These are phyloP conservation scores for Cheilosia scutellata DNA, from an alignment of 2,888 invertebrate genomes.

Conservation along the genomic window DNA sequence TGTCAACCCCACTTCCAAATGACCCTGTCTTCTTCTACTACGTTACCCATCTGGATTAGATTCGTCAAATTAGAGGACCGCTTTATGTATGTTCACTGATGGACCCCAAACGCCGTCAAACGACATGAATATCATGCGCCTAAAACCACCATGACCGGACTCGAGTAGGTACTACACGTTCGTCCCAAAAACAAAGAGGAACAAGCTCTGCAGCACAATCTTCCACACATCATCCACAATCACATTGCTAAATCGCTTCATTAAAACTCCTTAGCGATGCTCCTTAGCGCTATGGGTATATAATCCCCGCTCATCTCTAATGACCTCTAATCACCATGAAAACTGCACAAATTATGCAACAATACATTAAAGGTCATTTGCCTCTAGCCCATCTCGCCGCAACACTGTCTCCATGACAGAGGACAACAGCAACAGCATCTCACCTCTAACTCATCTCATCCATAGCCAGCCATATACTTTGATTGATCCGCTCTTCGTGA, in stretches of 20 bases:
- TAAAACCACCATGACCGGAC: too few relatives aligned
- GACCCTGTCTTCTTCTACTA: too few relatives aligned
- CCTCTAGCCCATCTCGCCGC: not conserved
- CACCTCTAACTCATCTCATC: slow-evolving; percentile 40
- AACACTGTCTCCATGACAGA: not conserved
- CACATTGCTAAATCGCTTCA: slow-evolving; percentile 7
- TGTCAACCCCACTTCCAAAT: too few relatives aligned
- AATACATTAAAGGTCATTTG: slow-evolving; percentile 38
- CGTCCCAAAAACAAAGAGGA: too few relatives aligned
- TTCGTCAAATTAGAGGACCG: too few relatives aligned
- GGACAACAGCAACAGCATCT: slow-evolving; percentile 26
- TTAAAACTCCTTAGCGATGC: not conserved
- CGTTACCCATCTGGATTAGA: too few relatives aligned
- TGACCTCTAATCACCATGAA: slow-evolving; percentile 46
- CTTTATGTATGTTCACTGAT: too few relatives aligned
- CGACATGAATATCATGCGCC: too few relatives aligned
- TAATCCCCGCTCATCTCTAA: slow-evolving; percentile 26
- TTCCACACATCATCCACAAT: not conserved
- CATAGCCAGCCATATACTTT: slow-evolving; percentile 32
- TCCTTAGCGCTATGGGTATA: not conserved
- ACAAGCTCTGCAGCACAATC: not conserved
- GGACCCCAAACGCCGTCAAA: too few relatives aligned
- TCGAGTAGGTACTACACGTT: too few relatives aligned
- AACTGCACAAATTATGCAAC: slow-evolving; percentile 57
- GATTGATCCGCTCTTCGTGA: slow-evolving; percentile 74